Evolutionary conservation across 2,888 invertebrate species (phyloP), one percentile per base, ranked within the genome.

Genomic region (Nowickia ferox): DNA sequence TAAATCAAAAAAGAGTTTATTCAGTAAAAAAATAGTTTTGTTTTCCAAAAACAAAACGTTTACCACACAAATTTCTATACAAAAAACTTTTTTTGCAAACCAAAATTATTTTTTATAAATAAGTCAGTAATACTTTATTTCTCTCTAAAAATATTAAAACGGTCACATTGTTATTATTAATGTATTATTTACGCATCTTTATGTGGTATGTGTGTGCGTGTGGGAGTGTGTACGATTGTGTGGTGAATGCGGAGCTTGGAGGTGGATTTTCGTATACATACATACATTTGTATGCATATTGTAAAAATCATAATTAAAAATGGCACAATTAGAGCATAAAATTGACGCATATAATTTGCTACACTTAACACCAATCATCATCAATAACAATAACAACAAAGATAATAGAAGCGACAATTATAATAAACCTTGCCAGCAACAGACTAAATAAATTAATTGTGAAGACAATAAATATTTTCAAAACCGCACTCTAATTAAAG

Each of bases 231-330:
- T 59, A 38, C 38, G 30, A 3, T 9, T 44, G 30, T 38, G 6
- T 72, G n/a, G 15, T 66, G 65, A 38, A 44, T 57, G 74, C 61
- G 59, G 53, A 65, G 81, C 19, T 81, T 53, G 30, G 17, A 69
- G 17, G 22, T 46, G 46, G 42, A 48, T 63, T 61, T 55, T 69
- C 30, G 30, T 30, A 30, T 30, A 30, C 30, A 30, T 6, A 30
- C 30, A 30, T 30, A 30, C 6, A 6, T 5, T 42, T 69, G 46
- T 63, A 71, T 63, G 69, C 48, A 5, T 30, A 30, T 82, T 82
- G 78, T 81, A 85, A 87, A 87, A 87, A 87, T 87, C 84, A 87
- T 87, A 85, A 87, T 87, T 87, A 85, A 85, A 80, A 87, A 85
- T 69, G 81, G 65, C 68, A 76, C 81, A 87, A 87, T 87, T 87